These are phyloP conservation scores for Mercenaria mercenaria DNA, from an alignment of 1,140 invertebrate species.

Conservation along the genomic window DNA sequence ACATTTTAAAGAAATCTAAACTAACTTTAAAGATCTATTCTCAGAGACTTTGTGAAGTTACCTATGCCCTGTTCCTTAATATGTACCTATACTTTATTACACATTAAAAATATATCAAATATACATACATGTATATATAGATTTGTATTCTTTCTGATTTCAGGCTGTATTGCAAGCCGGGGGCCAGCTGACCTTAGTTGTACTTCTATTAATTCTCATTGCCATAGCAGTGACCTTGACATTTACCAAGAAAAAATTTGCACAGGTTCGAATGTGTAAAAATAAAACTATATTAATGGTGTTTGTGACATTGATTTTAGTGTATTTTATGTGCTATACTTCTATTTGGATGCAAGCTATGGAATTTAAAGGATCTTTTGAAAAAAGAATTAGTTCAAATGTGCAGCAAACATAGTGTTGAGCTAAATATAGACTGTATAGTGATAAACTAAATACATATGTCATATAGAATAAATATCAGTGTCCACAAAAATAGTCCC, in stretches of 20 bases:
- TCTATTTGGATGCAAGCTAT: constrained; percentile 82
- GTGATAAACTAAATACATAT: too few relatives aligned
- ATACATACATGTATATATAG: not conserved
- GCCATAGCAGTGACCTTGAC: constrained; percentile 69
- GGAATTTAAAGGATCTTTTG: constrained; percentile 81
- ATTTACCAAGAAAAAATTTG: constrained; percentile 68
- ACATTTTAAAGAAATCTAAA: too few relatives aligned
- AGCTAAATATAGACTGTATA: not conserved
- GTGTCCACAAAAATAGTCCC: too few relatives aligned
- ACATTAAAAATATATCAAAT: too few relatives aligned
- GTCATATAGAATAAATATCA: too few relatives aligned
- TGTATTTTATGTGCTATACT: constrained; percentile 82
- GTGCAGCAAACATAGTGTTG: constrained; percentile 47
- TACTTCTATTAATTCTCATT: constrained; percentile 73
- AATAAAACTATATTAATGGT: constrained; percentile 81
- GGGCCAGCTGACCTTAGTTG: constrained; percentile 69
- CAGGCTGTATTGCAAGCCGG: constrained; percentile 52
- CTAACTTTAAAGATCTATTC: too few relatives aligned
- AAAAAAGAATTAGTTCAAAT: constrained; percentile 73
- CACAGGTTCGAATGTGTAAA: constrained; percentile 73
- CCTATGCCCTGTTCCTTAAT: too few relatives aligned
- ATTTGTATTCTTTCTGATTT: not conserved
- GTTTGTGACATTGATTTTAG: constrained; percentile 76
- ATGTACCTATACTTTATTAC: too few relatives aligned
- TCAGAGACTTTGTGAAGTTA: too few relatives aligned